Conservation (phyloP, 2,797 vertebrate species). For the Anas acuta region DNA sequence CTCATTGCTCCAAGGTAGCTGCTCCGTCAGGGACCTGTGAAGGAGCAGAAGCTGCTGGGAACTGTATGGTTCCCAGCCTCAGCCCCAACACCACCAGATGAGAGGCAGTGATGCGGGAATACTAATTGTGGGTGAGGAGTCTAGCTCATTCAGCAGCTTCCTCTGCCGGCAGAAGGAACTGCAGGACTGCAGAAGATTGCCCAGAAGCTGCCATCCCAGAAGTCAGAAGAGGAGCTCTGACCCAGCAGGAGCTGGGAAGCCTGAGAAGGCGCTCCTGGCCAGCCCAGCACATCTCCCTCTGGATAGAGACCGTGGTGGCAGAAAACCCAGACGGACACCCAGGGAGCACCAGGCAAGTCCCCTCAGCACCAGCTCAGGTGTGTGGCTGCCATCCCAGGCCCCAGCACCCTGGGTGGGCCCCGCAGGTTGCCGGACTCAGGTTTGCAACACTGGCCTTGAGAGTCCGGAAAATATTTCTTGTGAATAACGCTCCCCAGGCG, state of each 20-base stretch:
- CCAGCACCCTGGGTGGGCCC: fast-evolving
- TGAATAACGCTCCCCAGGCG: neutral
- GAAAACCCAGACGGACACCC: neutral
- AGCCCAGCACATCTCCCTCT: neutral
- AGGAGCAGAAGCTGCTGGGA: neutral
- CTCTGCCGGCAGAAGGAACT: neutral
- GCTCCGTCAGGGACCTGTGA: neutral
- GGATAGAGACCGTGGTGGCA: neutral
- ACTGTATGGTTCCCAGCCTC: neutral
- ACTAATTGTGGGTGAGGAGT: fast-evolving
- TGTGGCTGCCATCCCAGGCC: neutral
- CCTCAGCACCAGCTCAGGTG: neutral
- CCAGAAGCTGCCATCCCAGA: neutral
- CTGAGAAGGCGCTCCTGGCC: neutral
- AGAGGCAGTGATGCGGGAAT: neutral
- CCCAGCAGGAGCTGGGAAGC: neutral
- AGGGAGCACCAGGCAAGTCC: neutral
- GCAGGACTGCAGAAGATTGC: neutral
- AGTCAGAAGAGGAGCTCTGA: neutral
- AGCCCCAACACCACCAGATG: neutral
- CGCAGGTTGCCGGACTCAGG: neutral
- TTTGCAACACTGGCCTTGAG: neutral
- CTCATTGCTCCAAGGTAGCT: neutral
- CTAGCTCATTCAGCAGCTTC: neutral
- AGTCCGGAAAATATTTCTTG: neutral